Evolutionary conservation across 2,113 vertebrate species (phyloP), one percentile per base, ranked within the genome.

Genomic region (Oostethus manadensis): DNA sequence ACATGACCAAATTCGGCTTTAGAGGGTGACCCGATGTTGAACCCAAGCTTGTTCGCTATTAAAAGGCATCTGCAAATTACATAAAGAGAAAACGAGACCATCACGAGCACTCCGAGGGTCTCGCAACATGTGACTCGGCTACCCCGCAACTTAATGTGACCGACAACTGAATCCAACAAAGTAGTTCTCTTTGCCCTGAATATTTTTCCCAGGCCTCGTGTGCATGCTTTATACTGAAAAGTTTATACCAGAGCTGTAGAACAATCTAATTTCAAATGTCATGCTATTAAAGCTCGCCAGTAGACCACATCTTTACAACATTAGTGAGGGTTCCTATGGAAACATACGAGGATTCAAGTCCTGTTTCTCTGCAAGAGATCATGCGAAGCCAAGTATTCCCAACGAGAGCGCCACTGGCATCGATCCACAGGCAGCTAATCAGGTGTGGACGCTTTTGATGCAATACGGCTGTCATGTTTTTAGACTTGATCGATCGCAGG

Each of bases 271-370:
- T 55, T 55, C 6, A 38, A 14, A 13, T 5, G 3, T 38, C 6
- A 10, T 13, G 11, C 11, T 20, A 6, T 18, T 35, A 35, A 55
- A 20, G 33, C 53, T n/a, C 8, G 53, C 53, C 53, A 55, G 18
- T 40, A 55, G 18, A 55, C 53, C 53, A 40, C 53, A 40, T 18
- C 53, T 55, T 55, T 55, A 55, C 35, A 35, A 55, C 35, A n/a
- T 55, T 40, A 55, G 53, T 10, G 6, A 40, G 53, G 38, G 53
- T 55, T 40, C 53, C 53, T 55, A 55, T 55, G 53, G 53, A 55
- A 55, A 55, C 53, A 55, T 55, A 55, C 18, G 53, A 55, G 53
- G 35, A 55, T 55, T 55, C 53, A 55, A 55, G 53, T 55, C 20
- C n/a, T 40, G 35, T 18, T 55, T 15, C 53, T 55, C 53, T 55